Conservation (phyloP, 1,140 invertebrate species). For the Brachionus plicatilis region DNA sequence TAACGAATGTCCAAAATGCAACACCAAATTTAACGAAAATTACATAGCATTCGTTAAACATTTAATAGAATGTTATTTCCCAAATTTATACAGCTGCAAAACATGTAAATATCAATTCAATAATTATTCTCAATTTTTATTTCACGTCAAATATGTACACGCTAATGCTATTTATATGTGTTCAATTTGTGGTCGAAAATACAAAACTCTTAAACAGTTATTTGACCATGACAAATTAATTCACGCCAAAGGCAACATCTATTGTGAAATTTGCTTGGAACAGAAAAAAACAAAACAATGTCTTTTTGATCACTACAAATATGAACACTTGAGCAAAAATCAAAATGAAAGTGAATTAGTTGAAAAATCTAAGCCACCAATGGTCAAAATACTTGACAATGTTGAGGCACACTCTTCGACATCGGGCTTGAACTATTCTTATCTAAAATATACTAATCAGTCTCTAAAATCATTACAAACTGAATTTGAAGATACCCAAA, state of each 20-base stretch:
- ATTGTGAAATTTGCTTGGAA: slow-evolving; percentile 26
- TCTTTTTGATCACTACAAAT: background rate
- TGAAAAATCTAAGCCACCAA: background rate
- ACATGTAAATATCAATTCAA: slow-evolving; percentile 8
- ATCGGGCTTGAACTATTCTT: background rate
- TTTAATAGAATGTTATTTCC: background rate
- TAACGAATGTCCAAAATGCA: slow-evolving; percentile 6
- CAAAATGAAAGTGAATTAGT: background rate
- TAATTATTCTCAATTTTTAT: background rate
- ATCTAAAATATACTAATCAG: background rate
- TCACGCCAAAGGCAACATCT: background rate
- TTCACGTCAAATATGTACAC: slow-evolving; percentile 24
- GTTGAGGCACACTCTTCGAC: background rate
- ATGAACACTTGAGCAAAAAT: background rate
- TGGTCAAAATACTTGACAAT: background rate
- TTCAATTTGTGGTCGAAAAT: slow-evolving; percentile 27
- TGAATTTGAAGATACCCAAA: background rate
- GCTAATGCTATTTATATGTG: slow-evolving; percentile 5
- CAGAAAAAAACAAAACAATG: background rate
- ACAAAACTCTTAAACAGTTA: background rate
- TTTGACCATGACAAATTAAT: slow-evolving; percentile 35
- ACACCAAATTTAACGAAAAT: background rate
- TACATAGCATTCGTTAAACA: background rate
- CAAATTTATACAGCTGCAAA: background rate
- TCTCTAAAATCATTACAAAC: background rate